Conservation (phyloP, 2,888 invertebrate genomes). For the Drosophila rellima region DNA sequence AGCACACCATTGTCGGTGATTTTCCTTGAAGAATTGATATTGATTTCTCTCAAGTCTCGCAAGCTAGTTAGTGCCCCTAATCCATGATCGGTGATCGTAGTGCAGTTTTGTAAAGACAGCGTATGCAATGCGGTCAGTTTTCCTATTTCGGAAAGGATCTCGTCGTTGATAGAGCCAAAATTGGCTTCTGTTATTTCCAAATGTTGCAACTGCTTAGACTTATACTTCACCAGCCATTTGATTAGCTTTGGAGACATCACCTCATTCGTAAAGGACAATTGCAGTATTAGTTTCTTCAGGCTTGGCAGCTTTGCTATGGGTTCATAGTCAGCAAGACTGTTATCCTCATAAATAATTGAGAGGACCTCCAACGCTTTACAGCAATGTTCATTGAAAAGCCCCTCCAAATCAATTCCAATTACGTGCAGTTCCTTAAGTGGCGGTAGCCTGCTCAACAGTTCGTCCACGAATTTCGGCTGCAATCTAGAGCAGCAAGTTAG, state of each 20-base stretch:
- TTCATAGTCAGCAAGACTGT: too few species aligned
- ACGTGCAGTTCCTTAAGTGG: too few species aligned
- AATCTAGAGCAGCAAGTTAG: slow-evolving; percentile 29
- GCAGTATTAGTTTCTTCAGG: too few species aligned
- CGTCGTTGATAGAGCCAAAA: not conserved
- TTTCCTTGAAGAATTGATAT: slow-evolving; percentile 4
- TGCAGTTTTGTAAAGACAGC: slow-evolving; percentile 17
- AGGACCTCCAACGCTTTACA: too few species aligned
- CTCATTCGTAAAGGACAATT: too few species aligned
- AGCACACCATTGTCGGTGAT: slow-evolving; percentile 32
- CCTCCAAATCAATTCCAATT: too few species aligned
- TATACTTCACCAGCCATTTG: slow-evolving; percentile 26
- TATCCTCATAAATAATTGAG: too few species aligned
- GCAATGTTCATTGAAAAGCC: too few species aligned
- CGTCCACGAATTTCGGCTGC: not conserved
- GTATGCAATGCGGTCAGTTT: slow-evolving; percentile 26
- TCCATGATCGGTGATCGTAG: not conserved
- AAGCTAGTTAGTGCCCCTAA: slow-evolving; percentile 26
- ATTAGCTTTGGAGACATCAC: not conserved
- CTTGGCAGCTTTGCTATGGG: too few species aligned
- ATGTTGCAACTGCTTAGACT: slow-evolving; percentile 31
- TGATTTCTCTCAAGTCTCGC: slow-evolving; percentile 40
- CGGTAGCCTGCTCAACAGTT: not conserved
- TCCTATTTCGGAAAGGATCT: slow-evolving; percentile 19
- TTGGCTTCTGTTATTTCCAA: too few species aligned